Conservation (phyloP, 2,797 vertebrate species). For the Syndactyla subalaris region DNA sequence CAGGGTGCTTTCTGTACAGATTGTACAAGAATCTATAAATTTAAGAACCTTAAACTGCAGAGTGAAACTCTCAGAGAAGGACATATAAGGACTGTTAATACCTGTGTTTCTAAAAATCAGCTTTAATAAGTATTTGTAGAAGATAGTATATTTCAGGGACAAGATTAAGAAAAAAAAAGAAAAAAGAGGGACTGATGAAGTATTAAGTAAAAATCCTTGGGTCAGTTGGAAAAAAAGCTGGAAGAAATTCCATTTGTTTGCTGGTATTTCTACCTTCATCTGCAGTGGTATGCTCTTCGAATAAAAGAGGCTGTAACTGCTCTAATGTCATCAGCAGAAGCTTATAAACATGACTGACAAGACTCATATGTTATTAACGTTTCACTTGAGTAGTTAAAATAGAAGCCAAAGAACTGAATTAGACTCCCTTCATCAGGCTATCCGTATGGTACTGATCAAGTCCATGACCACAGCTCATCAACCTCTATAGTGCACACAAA, state of each 20-base stretch:
- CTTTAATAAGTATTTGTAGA: background rate
- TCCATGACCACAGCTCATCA: fast-evolving
- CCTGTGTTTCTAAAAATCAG: background rate
- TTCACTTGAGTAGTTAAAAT: conserved; percentile 2
- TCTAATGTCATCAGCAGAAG: conserved; percentile 24
- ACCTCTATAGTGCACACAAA: background rate
- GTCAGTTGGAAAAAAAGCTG: background rate
- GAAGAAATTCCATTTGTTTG: conserved; percentile 23
- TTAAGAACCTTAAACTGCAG: background rate
- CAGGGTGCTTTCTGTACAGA: background rate
- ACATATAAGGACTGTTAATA: background rate
- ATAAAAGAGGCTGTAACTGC: background rate
- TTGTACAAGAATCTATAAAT: background rate
- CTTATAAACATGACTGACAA: conserved; percentile 44
- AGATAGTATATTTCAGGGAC: background rate
- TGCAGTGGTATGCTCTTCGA: background rate
- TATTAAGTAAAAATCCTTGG: background rate
- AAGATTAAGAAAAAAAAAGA: background rate
- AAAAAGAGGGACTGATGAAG: background rate
- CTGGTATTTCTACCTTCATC: conserved; percentile 4
- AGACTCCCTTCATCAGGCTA: background rate
- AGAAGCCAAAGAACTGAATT: background rate
- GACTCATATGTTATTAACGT: background rate
- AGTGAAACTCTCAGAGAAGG: background rate
- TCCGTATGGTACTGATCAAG: background rate